These are phyloP conservation scores for Anguilla obscura DNA, from an alignment of 2,797 vertebrate genomes.

Conservation along the genomic window DNA sequence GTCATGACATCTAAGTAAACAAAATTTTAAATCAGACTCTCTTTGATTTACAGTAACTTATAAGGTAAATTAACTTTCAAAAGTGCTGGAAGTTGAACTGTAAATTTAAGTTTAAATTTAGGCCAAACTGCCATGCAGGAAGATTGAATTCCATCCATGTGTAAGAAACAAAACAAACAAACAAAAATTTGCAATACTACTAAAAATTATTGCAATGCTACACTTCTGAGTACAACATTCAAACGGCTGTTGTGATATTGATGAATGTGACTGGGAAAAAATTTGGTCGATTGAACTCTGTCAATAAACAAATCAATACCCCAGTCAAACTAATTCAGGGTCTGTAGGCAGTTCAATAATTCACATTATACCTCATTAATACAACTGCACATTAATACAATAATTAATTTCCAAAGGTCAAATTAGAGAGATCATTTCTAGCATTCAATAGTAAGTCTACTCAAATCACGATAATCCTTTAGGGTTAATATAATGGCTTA, in stretches of 20 bases:
- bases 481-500: slow-evolving; percentile 74
- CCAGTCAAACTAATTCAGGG: neutral
- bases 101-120: neutral
- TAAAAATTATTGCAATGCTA: neutral
- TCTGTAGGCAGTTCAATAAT: neutral
- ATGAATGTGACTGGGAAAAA: neutral
- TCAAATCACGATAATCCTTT: neutral
- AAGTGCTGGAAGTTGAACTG: no score
- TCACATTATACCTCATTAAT: neutral
- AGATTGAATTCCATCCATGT: neutral
- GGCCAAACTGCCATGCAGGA: neutral
- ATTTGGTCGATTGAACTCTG: neutral
- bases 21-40: no score
- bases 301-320: neutral
- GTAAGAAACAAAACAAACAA: neutral
- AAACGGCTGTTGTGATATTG: neutral
- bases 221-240: neutral
- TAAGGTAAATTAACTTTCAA: no score
- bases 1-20: no score
- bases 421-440: neutral
- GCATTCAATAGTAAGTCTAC: neutral
- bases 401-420: neutral
- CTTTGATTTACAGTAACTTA: no score
- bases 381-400: neutral
- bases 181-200: no score